phyloP scores from a whole-genome alignment of 2,888 invertebrate genomes.

The Hirtodrosophila duncani region DNA sequence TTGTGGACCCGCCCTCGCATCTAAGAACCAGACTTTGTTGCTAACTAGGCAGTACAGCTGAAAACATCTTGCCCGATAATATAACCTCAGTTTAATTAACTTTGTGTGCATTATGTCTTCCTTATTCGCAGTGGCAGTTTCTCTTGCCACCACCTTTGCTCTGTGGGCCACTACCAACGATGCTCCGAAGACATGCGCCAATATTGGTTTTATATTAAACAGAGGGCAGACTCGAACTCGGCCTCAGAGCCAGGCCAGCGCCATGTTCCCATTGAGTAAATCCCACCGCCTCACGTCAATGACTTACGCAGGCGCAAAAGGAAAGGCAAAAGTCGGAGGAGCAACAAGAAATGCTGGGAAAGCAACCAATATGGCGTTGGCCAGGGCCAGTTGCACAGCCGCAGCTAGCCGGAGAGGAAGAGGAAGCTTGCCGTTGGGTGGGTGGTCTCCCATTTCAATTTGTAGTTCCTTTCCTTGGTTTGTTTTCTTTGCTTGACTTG shows the following conservation, averaged over 20 bases:
- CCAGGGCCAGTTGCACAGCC: no score
- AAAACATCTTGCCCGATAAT: conserved; percentile 15
- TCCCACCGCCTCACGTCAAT: conserved; percentile 9
- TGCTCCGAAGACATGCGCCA: conserved; percentile 9
- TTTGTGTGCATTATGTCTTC: conserved; percentile 27
- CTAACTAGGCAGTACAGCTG: conserved; percentile 18
- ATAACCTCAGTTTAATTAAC: conserved; percentile 28
- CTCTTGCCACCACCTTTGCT: conserved; percentile 11
- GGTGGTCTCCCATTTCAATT: conserved; percentile 37
- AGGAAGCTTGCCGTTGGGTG: no score
- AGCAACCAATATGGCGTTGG: no score
- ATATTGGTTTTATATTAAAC: conserved; percentile 17
- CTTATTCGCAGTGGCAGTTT: conserved; percentile 3
- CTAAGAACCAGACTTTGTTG: no score
- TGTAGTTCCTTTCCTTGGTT: neutral
- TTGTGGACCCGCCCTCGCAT: conserved; percentile 10
- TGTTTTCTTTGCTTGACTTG: neutral
- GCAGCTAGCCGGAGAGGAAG: no score
- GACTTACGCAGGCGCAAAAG: no score
- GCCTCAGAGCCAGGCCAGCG: neutral
- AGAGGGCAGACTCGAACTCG: no score
- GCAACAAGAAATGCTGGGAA: neutral
- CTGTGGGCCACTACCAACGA: no score
- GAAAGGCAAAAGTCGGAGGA: conserved; percentile 8
- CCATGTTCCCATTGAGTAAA: conserved; percentile 25